Base-by-base conservation (phyloP, 30 jellyfish, hydroid and myxozoan species). In the Nemopilema nomurai region DNA sequence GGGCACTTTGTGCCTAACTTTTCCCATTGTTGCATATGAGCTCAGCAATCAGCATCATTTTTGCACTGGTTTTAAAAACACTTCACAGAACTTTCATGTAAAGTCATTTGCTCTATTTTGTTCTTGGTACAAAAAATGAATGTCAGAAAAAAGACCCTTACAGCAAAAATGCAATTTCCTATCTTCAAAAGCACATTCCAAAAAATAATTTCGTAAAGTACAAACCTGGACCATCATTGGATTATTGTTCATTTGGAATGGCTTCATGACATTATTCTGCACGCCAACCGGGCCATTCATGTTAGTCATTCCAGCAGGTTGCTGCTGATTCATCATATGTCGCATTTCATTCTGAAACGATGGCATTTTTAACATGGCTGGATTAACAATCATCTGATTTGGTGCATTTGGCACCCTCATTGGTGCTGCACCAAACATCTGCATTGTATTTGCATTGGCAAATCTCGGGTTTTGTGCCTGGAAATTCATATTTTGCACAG, bases 231-330 rank as follows among this genome's bases (percentile, higher is more conserved):
- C 30, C 79, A 52, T 78, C 80, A 75, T 67, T 72, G 72, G 84
- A 50, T 49, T 76, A 69, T 75, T 76, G 62, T 30, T 71, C 74
- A 70, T 71, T 63, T 57, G 83, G 71, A 83, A 83, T 25, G 70
- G 73, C 26, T 57, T 32, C 91, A 83, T 83, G 1, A 80, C 67
- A 23, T 73, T 73, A 41, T 83, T 83, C 72, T 83, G 91, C 67
- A 71, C 84, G 0, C 81, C 81, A 23, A 81, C 77, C n/a, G 90
- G 83, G 51, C 82, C 91, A 62, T 83, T 83, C 91, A 83, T 83
- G 16, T 49, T 80, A 18, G 76, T n/a, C 89, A 79, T 62, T 17
- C 71, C 70, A 64, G 49, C 49, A 49, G 16, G 89, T 23, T 30
- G 76, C 25, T 63, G 89, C 51, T 66, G 89, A 64, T 79, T 79